A percentile compares a stretch with the other conserved stretches of the same genome.
phyloP scores from a whole-genome alignment of 2,113 vertebrate species.

The Bubo blakistoni region DNA sequence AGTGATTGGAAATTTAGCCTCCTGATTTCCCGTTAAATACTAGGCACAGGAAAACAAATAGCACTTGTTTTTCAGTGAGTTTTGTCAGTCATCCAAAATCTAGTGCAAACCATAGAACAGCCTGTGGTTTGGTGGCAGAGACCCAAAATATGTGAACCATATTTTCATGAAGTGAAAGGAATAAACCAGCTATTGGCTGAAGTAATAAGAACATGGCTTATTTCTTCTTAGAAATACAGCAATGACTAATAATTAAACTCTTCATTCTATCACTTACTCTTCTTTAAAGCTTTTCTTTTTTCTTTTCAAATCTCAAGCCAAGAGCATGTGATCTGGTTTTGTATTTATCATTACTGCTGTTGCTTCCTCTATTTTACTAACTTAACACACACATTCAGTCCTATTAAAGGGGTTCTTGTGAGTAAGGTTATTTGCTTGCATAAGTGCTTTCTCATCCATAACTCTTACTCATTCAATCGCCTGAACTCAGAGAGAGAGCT shows the following conservation, averaged over 20 bases:
- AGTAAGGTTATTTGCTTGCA: background rate
- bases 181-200: conserved; percentile 57
- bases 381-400: background rate
- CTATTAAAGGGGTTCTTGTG: background rate
- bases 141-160: conserved; percentile 68
- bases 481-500: background rate
- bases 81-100: conserved; percentile 80
- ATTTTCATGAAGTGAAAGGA: conserved; percentile 59
- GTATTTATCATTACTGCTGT: conserved; percentile 37
- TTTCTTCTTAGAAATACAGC: conserved; percentile 49
- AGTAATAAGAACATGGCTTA: background rate
- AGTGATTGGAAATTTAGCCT: conserved; percentile 80
- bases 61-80: conserved; percentile 81
- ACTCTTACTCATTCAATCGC: background rate
- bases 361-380: background rate
- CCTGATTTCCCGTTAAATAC: conserved; percentile 84
- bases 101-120: conserved; percentile 68
- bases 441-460: background rate
- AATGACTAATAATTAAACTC: conserved; percentile 52
- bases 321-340: conserved; percentile 22
- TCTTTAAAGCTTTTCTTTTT: conserved; percentile 34
- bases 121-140: conserved; percentile 74
- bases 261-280: conserved; percentile 14
- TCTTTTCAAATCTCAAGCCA: conserved; percentile 50
- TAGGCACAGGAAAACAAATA: conserved; percentile 83